Base-by-base conservation (phyloP, 2,113 vertebrate genomes). In the Reinhardtius hippoglossoides region DNA sequence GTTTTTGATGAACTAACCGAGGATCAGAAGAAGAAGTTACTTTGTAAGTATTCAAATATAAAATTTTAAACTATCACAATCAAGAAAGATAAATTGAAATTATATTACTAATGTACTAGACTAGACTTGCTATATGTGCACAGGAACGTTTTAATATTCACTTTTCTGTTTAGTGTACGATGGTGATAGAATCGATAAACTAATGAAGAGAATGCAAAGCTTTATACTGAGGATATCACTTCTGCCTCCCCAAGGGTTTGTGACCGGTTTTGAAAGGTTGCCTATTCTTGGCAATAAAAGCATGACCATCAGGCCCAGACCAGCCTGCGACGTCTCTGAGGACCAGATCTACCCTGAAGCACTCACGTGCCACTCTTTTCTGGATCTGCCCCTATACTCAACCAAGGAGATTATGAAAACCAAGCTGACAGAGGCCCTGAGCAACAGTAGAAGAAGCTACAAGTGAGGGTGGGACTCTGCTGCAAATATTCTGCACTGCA, bases 1-100 rank as follows among this genome's bases (percentile, higher is more conserved):
- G 95, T 95, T 67, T 96, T 97, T 84, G 94, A 95, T 10, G 93
- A 93, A 46, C 82, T 96, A 15, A 82, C 83, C 64, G 73, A 91
- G 48, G 86, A 92, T 2, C 82, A 95, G 63, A 96, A 94, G 89
- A 96, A 91, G 86, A 81, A 67, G 7, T 95, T 97, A 81, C 91
- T 97, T 10, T 88, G 96, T 97, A 90, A 88, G 95, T 95, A 60
- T n/a, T 27, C 0, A 1, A 37, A 12, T 18, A 16, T 23, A 13
- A 62, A 35, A 42, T 14, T 14, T 62, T 5, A 37, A 37, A 37
- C 31, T 18, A 27, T 55, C 9, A 9, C 6, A n/a, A 52, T 52
- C 20, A 8, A 20, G 20, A 52, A 20, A 52, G 18, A 52, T 42
- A 10, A 12, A 12, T 48, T 16, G 1, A 14, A 44, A 15, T 44